These are phyloP conservation scores for Erpetoichthys calabaricus DNA, from an alignment of 2,797 vertebrate genomes.

Conservation along the genomic window DNA sequence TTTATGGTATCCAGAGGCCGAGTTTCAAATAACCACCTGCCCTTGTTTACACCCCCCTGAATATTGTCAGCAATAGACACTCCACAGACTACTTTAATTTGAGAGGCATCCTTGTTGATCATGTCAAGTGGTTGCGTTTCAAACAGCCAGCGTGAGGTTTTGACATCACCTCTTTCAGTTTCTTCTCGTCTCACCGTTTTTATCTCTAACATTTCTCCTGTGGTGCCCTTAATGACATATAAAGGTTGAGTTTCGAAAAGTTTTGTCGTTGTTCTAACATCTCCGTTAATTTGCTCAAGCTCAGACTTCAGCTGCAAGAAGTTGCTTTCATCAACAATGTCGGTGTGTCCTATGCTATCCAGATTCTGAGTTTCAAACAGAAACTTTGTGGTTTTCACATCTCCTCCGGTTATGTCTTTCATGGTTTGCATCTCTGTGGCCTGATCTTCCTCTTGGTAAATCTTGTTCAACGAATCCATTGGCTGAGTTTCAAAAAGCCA, in stretches of 20 bases:
- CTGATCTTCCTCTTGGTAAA: constrained; percentile 48
- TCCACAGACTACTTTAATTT: constrained; percentile 61
- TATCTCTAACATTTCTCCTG: constrained; percentile 66
- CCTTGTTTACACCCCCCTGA: constrained; percentile 51
- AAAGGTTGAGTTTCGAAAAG: constrained; percentile 71
- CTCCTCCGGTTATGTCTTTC: constrained; percentile 57
- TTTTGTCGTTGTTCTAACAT: constrained; percentile 63
- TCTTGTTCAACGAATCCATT: constrained; percentile 63
- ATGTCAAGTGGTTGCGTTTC: constrained; percentile 64
- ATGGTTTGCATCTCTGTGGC: constrained; percentile 37
- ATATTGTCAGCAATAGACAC: constrained; percentile 68
- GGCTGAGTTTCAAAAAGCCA: constrained; percentile 74
- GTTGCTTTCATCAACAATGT: constrained; percentile 62
- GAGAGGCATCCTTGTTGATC: constrained; percentile 43
- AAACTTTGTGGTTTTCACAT: constrained; percentile 64
- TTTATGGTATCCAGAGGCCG: constrained; percentile 66
- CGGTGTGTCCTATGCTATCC: constrained; percentile 57
- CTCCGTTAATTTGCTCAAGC: constrained; percentile 65
- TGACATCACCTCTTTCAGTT: constrained; percentile 59
- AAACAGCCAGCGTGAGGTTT: constrained; percentile 65
- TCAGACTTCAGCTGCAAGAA: constrained; percentile 62
- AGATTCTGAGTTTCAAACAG: constrained; percentile 70
- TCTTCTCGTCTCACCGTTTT: constrained; percentile 70
- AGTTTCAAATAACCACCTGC: constrained; percentile 75
- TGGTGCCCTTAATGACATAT: constrained; percentile 69